Evolutionary conservation across 2,888 invertebrate genomes (phyloP).

Genomic region (Volucella inanis): DNA sequence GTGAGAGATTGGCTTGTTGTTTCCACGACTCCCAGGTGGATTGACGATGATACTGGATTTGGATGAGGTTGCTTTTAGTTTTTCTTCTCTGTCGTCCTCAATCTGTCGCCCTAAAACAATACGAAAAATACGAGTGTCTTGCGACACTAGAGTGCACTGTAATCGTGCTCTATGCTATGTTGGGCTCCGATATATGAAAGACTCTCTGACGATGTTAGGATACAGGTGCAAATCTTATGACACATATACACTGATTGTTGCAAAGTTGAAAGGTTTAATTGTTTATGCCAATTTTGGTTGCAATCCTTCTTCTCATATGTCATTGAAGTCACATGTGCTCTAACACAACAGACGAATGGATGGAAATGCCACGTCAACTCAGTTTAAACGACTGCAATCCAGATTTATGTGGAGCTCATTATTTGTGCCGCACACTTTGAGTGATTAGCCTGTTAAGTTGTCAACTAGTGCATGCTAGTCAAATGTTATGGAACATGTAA

Average conservation of each 20-base stretch:
- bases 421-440: conserved; percentile 36
- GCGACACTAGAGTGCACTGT: too few relatives aligned
- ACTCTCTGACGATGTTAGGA: too few relatives aligned
- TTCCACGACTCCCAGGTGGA: conserved; percentile 38
- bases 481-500: conserved; percentile 14
- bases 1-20: conserved; percentile 43
- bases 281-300: neutral
- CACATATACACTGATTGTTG: too few relatives aligned
- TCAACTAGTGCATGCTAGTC: conserved; percentile 17
- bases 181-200: too few relatives aligned
- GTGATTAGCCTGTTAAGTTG: conserved; percentile 22
- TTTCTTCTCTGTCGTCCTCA: too few relatives aligned
- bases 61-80: conserved; percentile 2
- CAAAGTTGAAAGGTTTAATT: too few relatives aligned
- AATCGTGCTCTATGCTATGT: too few relatives aligned
- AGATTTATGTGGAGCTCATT: conserved; percentile 60
- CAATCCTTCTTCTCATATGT: conserved; percentile 16
- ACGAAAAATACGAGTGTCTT: too few relatives aligned
- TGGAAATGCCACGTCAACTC: conserved; percentile 76
- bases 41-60: conserved; percentile 43
- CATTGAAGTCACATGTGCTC: conserved; percentile 12
- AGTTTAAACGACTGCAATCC: conserved; percentile 76
- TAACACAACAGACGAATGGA: conserved; percentile 3
- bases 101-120: too few relatives aligned
- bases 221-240: too few relatives aligned